These are phyloP conservation scores for Pygoscelis antarcticus DNA, from an alignment of 2,113 vertebrate species.

Conservation along the genomic window DNA sequence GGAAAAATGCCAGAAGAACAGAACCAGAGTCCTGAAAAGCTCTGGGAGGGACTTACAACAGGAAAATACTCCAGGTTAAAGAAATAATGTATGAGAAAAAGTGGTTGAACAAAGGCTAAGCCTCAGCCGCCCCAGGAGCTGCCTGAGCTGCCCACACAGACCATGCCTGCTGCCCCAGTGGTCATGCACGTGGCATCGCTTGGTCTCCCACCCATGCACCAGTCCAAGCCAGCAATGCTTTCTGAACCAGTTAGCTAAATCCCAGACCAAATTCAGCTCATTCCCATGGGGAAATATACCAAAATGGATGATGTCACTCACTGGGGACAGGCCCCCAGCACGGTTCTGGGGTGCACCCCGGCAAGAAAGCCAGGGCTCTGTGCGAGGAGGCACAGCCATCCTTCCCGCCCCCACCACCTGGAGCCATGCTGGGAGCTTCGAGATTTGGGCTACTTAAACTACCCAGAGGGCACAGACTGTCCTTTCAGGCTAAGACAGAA, in stretches of 20 bases:
- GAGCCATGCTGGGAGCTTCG: accelerated
- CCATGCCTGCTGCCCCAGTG: not conserved
- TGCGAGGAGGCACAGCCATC: not conserved
- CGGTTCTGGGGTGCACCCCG: not conserved
- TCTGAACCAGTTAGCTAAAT: not conserved
- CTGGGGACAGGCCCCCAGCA: not conserved
- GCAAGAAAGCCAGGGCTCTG: not conserved
- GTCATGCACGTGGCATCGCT: accelerated
- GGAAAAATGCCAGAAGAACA: not conserved
- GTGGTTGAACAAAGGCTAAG: not conserved
- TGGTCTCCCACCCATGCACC: not conserved
- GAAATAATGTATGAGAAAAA: not conserved
- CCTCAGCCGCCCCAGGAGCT: not conserved
- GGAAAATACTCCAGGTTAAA: not conserved
- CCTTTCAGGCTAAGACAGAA: not conserved
- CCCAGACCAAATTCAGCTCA: not conserved
- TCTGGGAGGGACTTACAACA: not conserved
- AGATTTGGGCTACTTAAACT: not conserved
- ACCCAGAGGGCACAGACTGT: not conserved
- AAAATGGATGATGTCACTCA: not conserved
- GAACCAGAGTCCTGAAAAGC: not conserved
- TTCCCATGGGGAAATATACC: not conserved
- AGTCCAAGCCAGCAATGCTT: not conserved
- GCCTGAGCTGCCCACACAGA: not conserved
- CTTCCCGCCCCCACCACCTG: not conserved